Base-by-base conservation (phyloP, 2,797 vertebrate species). In the Ptychadena robeensis region DNA sequence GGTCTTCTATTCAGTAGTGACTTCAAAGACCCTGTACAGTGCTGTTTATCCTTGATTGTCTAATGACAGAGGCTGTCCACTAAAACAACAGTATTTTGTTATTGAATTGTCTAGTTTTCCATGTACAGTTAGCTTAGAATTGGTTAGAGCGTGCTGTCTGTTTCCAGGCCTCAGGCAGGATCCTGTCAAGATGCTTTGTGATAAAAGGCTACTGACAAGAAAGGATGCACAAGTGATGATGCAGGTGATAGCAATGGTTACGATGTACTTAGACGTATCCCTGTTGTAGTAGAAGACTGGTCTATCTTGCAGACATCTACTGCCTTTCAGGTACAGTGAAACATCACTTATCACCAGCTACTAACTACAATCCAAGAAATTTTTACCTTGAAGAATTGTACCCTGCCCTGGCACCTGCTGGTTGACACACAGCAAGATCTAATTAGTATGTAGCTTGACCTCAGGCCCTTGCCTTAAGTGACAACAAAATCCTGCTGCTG, bases 311-410 rank as follows among this genome's bases (percentile, higher is more conserved):
- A 40, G 34, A 18, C 27, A 63, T 79, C 68, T 83, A 63, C 61
- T 80, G 71, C 65, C 70, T 53, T 63, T 27, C 32, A 64, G 68
- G 59, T 72, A 80, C 38, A 59, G 48, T 67, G 28, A 59, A 34
- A 15, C 22, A 75, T 80, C 44, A 27, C 77, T 63, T 85, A 85
- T 85, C 78, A 75, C 70, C 72, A 80, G 73, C 80, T 73, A 68
- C 82, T 63, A 75, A 80, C 48, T 75, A 59, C 70, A 80, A 80
- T 64, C 30, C 69, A 44, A 70, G 64, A 35, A 18, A 75, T 70
- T 75, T 59, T 64, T 37, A 37, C 15, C 14, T 61, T 10, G 5
- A 9, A 65, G 38, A 64, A 30, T 28, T 65, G 8, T 61, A 38
- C n/a, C 37, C 34, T 69, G 61, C 27, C 22, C 34, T n/a, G 34